A percentile compares a stretch with the other conserved stretches of the same genome.
These are phyloP conservation scores for Paramacrobiotus metropolitanus DNA, from an alignment of 1,140 invertebrate genomes.

Conservation along the genomic window DNA sequence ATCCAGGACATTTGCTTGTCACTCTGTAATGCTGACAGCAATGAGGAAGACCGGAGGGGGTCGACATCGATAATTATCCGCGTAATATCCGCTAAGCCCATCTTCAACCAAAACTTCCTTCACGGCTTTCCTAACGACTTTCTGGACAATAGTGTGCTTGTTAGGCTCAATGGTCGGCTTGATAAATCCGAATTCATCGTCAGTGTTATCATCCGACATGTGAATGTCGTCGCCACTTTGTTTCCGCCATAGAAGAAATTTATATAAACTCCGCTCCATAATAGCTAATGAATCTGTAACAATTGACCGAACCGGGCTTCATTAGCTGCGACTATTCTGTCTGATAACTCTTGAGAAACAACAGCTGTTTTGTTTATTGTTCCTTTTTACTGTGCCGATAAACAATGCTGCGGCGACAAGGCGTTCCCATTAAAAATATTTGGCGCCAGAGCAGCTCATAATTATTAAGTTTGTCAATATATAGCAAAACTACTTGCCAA, in stretches of 20 bases:
- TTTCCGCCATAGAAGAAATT: background rate
- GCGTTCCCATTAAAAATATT: too few species aligned
- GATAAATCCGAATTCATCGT: background rate
- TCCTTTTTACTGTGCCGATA: too few species aligned
- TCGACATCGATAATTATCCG: conserved; percentile 81
- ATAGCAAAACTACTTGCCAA: too few species aligned
- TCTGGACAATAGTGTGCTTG: background rate
- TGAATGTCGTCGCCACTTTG: background rate
- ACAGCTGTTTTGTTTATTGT: too few species aligned
- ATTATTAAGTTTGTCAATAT: too few species aligned
- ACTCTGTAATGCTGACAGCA: conserved; percentile 70
- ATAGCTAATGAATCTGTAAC: background rate
- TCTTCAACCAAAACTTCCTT: conserved; percentile 82
- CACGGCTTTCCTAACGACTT: conserved; percentile 23
- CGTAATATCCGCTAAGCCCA: conserved; percentile 79
- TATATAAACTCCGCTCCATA: background rate
- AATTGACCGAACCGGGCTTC: background rate
- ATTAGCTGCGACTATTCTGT: background rate
- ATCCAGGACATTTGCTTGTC: conserved; percentile 8
- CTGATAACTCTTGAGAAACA: too few species aligned
- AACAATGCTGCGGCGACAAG: too few species aligned
- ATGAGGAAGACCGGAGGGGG: conserved; percentile 87
- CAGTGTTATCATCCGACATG: background rate
- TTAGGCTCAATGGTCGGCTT: background rate
- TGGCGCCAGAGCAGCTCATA: too few species aligned